Percentiles rank a stretch among this genome's conserved stretches.
Evolutionary conservation across 2,797 vertebrate species (phyloP).

Genomic region (Mormyrops boulengeri): DNA sequence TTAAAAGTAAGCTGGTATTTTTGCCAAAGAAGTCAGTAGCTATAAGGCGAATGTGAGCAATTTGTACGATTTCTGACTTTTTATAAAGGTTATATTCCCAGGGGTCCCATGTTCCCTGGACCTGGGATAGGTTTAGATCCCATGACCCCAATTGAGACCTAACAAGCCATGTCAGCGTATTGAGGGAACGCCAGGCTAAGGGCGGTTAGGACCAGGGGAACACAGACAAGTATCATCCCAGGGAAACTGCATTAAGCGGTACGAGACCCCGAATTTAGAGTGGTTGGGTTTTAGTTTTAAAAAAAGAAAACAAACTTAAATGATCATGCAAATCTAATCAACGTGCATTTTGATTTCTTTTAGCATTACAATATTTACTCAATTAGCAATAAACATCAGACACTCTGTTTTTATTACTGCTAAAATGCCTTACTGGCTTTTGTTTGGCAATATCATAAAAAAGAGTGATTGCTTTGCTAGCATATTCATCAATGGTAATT

Average conservation of each 20-base stretch:
- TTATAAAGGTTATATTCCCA: not conserved
- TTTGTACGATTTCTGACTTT: not conserved
- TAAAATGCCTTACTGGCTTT: not conserved
- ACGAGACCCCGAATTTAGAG: not conserved
- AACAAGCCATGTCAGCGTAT: not conserved
- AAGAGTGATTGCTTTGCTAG: not conserved
- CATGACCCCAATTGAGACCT: not conserved
- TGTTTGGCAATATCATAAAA: not conserved
- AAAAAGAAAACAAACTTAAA: not conserved
- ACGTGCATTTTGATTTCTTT: not conserved
- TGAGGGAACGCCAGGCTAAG: not conserved
- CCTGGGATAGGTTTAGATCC: not conserved
- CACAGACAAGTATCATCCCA: not conserved
- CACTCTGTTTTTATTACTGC: not conserved
- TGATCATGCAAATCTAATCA: not conserved
- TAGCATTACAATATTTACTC: slow-evolving; percentile 1
- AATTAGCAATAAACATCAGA: slow-evolving; percentile 2
- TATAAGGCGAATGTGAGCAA: not conserved
- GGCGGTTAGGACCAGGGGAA: not conserved
- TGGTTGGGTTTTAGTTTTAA: not conserved
- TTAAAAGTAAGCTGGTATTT: not conserved
- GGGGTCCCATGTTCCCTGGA: not conserved
- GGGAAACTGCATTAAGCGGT: not conserved
- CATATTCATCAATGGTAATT: slow-evolving; percentile 15
- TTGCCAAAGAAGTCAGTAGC: not conserved